These are phyloP conservation scores for Micromys minutus DNA, from an alignment of 2,113 vertebrate species.

Conservation along the genomic window DNA sequence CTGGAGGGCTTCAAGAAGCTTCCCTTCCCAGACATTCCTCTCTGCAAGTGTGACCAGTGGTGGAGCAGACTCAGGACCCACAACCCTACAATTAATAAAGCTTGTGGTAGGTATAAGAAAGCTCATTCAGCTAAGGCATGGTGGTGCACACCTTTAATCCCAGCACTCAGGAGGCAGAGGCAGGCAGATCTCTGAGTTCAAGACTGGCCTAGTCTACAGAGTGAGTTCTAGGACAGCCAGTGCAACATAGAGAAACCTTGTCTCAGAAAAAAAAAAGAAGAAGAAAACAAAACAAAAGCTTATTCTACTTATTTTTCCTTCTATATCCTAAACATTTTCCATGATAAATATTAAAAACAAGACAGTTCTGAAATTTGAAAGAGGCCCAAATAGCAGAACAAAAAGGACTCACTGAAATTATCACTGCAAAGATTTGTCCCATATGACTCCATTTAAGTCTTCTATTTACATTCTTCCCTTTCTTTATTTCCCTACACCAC, in stretches of 20 bases:
- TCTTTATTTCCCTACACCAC: background rate
- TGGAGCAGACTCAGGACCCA: no score
- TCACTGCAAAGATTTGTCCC: background rate
- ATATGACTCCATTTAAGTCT: background rate
- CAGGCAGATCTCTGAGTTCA: background rate
- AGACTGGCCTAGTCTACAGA: background rate
- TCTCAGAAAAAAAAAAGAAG: background rate
- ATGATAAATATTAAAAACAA: background rate
- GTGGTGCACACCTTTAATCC: background rate
- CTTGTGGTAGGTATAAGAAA: background rate
- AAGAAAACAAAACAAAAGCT: background rate
- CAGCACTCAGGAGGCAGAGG: background rate
- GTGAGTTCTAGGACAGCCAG: background rate
- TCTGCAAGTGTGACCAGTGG: no score
- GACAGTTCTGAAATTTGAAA: background rate
- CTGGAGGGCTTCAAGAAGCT: no score
- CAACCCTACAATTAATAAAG: background rate
- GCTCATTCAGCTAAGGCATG: background rate
- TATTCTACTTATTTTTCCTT: background rate
- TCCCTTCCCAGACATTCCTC: no score
- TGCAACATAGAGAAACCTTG: background rate
- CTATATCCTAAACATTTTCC: background rate
- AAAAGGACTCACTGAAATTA: background rate
- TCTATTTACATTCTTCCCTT: background rate
- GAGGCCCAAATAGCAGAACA: background rate